A percentile compares a stretch with the other conserved stretches of the same genome.
Evolutionary conservation across 53 echinoderm and acorn worm species (phyloP).

Genomic region (Arbacia lixula): DNA sequence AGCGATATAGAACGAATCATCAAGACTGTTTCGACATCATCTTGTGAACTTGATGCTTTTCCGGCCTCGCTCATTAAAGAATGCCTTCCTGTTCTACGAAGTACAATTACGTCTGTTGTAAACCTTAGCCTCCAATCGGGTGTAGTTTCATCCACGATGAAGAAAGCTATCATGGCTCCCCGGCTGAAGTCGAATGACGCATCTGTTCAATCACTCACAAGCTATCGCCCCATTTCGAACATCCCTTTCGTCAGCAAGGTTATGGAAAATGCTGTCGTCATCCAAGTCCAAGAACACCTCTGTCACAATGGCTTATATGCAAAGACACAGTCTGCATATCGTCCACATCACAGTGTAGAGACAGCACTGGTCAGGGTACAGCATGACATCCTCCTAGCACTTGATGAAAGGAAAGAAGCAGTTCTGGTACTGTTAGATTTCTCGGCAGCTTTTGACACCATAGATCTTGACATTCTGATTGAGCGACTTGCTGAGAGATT

Average conservation of each 20-base stretch:
- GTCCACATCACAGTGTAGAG: conserved; percentile 15
- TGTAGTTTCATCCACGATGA: too few relatives aligned
- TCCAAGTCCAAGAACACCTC: conserved; percentile 33
- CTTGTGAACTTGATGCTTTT: too few relatives aligned
- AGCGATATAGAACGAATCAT: too few relatives aligned
- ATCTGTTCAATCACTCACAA: too few relatives aligned
- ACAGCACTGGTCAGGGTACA: conserved; percentile 46
- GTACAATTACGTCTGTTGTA: too few relatives aligned
- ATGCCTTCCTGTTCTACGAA: too few relatives aligned
- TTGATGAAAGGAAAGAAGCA: conserved; percentile 13
- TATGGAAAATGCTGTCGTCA: conserved; percentile 27
- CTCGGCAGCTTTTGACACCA: conserved; percentile 53
- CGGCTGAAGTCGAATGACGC: too few relatives aligned
- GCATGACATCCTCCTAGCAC: conserved; percentile 37
- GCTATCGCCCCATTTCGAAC: conserved; percentile 67
- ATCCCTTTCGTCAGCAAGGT: conserved; percentile 52
- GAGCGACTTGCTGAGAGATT: conserved; percentile 19
- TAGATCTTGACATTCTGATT: conserved; percentile 56
- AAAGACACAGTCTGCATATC: conserved; percentile 50
- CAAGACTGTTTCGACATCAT: too few relatives aligned
- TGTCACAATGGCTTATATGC: conserved; percentile 10
- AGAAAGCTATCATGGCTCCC: too few relatives aligned
- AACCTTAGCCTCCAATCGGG: too few relatives aligned
- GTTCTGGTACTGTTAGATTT: conserved; percentile 46
- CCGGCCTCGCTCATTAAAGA: too few relatives aligned